Conservation (phyloP, 2,113 vertebrate species). For the Indicator maculatus region DNA sequence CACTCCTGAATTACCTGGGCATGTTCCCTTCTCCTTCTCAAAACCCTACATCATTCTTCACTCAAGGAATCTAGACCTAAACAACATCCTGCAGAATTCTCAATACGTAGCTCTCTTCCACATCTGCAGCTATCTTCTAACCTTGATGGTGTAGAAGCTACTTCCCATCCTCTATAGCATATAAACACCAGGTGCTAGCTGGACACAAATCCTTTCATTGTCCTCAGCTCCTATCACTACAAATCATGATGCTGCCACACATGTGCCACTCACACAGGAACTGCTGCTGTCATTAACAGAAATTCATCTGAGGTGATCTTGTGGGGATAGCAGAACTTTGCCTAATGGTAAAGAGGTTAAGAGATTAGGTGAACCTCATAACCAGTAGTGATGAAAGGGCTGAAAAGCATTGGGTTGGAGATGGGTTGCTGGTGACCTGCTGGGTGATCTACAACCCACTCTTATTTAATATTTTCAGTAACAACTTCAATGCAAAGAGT, state of each 20-base stretch:
- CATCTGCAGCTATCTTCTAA: neutral
- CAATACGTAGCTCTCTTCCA: neutral
- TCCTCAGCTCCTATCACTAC: neutral
- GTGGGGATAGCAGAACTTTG: neutral
- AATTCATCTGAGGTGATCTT: neutral
- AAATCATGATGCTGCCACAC: neutral
- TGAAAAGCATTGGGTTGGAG: neutral
- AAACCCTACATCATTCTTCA: neutral
- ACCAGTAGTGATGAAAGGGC: neutral
- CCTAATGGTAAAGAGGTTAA: neutral
- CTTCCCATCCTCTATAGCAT: neutral
- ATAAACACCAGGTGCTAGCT: neutral
- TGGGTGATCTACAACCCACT: neutral
- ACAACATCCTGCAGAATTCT: neutral
- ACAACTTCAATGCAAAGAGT: neutral
- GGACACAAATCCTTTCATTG: neutral
- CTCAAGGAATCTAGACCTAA: neutral
- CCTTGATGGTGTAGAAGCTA: neutral
- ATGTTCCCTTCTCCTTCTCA: neutral
- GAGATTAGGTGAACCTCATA: neutral
- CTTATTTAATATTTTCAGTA: neutral
- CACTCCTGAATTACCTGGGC: neutral
- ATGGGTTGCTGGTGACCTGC: neutral
- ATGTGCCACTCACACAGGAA: neutral
- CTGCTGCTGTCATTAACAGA: neutral